These are phyloP conservation scores for Frankliniella intonsa DNA, from an alignment of 2,888 invertebrate genomes.

Conservation along the genomic window DNA sequence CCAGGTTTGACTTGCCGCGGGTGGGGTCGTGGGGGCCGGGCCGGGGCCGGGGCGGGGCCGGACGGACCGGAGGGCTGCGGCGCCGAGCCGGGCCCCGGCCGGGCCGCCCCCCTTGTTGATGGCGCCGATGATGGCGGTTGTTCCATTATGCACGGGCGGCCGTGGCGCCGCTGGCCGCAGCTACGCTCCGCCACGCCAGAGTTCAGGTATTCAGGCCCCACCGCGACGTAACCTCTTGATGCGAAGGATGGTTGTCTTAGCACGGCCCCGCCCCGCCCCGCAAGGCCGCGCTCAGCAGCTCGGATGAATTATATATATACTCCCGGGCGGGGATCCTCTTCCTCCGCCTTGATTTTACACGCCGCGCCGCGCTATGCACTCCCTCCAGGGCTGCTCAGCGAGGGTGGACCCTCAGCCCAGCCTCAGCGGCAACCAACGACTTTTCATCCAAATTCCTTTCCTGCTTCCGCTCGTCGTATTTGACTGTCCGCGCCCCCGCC, in stretches of 20 bases:
- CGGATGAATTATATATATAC: conserved; percentile 6
- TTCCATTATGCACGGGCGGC: too few relatives aligned
- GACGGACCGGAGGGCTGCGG: neutral
- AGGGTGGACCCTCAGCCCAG: neutral
- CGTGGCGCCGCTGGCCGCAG: too few relatives aligned
- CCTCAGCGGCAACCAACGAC: neutral
- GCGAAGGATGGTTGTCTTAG: too few relatives aligned
- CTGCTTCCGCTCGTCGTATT: too few relatives aligned
- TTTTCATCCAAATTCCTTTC: neutral
- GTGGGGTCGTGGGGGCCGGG: too few relatives aligned
- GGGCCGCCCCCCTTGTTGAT: neutral
- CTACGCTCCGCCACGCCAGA: too few relatives aligned
- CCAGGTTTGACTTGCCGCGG: too few relatives aligned
- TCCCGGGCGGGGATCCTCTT: neutral
- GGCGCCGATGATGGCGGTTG: too few relatives aligned
- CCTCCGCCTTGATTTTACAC: conserved; percentile 16
- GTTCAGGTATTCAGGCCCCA: too few relatives aligned
- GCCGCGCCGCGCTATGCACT: neutral
- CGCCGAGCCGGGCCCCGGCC: neutral
- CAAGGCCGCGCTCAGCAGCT: neutral
- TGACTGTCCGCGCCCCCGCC: neutral
- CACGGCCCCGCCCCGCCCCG: neutral
- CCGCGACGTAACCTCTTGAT: too few relatives aligned
- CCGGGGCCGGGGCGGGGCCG: neutral
- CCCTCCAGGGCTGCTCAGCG: neutral